A percentile compares a stretch with the other conserved stretches of the same genome.
Conservation (phyloP, 2,888 invertebrate genomes). For the Oxyteleia sp. region DNA sequence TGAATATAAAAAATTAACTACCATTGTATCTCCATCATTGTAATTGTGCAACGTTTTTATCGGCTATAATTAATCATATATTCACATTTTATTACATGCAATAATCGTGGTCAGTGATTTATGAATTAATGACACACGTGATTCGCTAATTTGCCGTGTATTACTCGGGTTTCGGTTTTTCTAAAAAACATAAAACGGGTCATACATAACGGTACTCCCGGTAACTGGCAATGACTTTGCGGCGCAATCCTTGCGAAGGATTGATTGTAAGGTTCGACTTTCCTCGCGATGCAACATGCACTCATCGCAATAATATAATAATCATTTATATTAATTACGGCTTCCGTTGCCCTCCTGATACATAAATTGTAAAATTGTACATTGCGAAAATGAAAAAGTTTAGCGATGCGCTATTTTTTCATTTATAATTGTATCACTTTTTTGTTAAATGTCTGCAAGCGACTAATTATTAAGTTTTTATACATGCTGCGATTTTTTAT, state of each 20-base stretch:
- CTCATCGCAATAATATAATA: slow-evolving; percentile 19
- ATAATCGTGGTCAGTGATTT: slow-evolving; percentile 1
- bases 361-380: too few species aligned
- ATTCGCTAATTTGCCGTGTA: slow-evolving; percentile 33
- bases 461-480: too few species aligned
- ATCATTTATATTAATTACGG: slow-evolving; percentile 21
- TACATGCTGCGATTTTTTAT: too few species aligned
- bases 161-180: slow-evolving; percentile 23
- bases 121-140: slow-evolving; percentile 12
- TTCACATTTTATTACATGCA: background rate
- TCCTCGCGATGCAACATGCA: slow-evolving; percentile 12
- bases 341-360: too few species aligned
- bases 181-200: slow-evolving; percentile 66
- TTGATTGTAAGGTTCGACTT: slow-evolving; percentile 51
- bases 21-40: too few species aligned
- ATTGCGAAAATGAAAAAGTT: too few species aligned
- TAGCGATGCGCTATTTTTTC: too few species aligned
- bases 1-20: too few species aligned
- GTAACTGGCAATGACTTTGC: slow-evolving; percentile 61
- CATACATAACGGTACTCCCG: slow-evolving; percentile 61
- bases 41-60: background rate
- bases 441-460: too few species aligned
- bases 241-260: slow-evolving; percentile 60
- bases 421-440: too few species aligned
- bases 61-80: background rate